Evolutionary conservation across 2,888 invertebrate genomes (phyloP), one percentile per base, ranked within the genome.

Genomic region (Drosophila silvestris): DNA sequence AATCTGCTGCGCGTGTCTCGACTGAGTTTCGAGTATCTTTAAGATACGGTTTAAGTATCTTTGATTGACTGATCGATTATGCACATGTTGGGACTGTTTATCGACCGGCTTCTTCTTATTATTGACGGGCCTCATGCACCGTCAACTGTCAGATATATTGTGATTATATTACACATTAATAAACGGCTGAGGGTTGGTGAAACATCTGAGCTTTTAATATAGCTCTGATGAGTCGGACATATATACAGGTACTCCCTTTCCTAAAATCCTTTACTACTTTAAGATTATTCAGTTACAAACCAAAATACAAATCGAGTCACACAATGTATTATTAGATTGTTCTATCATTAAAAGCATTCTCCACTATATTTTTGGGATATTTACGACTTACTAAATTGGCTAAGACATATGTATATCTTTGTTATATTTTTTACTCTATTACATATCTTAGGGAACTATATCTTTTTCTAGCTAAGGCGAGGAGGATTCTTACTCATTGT

Each of bases 1-100:
- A 41, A 28, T 41, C 33, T 41, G 60, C 10, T 51, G 32, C 53
- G 65, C 65, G 61, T 35, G 51, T 28, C 35, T 37, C 30, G 12
- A 30, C 30, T n/a, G 6, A 5, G 26, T 37, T 39, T n/a, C 30
- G 28, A 30, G 28, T 30, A 30, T 57, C n/a, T 41, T 41, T 14
- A n/a, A 39, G 37, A 39, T n/a, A 39, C 35, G 10, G 6, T 56
- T 39, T 37, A 39, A 56, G 39, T 39, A 12, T 39, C 9, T 39
- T n/a, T 41, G 39, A 57, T 32, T 58, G 58, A 44, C 58, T 30
- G 41, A 9, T 28, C 12, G 39, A 19, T 57, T 39, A 56, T 57
- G 32, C n/a, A 33, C 26, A 28, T 35, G 5, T 3, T 16, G 47
- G 7, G 4, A 9, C 16, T 47, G 16, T 9, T 16, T 26, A 16